Conservation (phyloP, 2,113 vertebrate genomes). For the Gymnogyps californianus region DNA sequence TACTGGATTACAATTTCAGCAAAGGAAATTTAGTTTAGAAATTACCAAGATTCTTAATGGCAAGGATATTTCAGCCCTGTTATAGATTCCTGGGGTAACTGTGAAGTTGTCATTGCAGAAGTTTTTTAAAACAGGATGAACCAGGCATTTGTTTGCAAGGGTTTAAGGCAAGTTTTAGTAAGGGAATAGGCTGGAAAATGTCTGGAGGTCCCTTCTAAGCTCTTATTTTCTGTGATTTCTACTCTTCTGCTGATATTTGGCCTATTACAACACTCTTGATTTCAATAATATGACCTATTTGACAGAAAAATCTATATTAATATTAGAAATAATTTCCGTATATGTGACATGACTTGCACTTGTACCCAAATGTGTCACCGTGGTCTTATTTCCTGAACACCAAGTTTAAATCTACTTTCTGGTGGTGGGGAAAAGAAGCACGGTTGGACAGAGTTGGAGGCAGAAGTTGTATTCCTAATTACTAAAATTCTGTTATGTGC, state of each 20-base stretch:
- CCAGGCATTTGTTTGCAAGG: not conserved
- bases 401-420: not conserved
- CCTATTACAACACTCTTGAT: not conserved
- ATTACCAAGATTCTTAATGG: not conserved
- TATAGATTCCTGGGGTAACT: not conserved
- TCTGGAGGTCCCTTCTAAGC: not conserved
- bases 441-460: not conserved
- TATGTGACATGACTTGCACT: not conserved
- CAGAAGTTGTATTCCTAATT: not conserved
- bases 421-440: not conserved
- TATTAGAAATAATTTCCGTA: not conserved
- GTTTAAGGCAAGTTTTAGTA: not conserved
- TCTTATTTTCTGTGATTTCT: not conserved
- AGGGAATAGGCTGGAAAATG: not conserved
- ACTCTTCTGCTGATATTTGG: not conserved
- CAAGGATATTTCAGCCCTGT: not conserved
- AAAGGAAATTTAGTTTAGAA: not conserved
- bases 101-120: not conserved
- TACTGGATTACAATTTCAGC: not conserved
- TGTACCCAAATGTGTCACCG: not conserved
- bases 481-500: not conserved
- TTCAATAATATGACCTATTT: not conserved
- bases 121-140: not conserved
- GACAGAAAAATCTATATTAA: not conserved
- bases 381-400: not conserved